Base-by-base conservation (phyloP, 2,797 vertebrate genomes). In the Lagodon rhomboides region DNA sequence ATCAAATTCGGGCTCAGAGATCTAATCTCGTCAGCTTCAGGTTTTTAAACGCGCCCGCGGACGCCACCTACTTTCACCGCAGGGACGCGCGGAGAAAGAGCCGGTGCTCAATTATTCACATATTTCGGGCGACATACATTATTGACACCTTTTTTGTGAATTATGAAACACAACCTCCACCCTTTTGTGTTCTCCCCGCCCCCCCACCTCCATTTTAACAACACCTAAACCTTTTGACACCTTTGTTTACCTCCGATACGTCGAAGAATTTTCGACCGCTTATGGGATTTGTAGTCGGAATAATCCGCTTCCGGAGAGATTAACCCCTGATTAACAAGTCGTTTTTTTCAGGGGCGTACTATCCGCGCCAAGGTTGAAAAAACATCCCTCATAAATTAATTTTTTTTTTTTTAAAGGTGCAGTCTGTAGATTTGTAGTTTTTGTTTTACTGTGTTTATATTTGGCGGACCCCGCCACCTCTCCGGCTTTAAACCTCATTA, bases 291-390 rank as follows among this genome's bases (percentile, higher is more conserved):
- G 1, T 9, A 15, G 68, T 41, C 23, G 59, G 59, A 70, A 58
- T 85, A 87, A 92, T 92, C 89, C 87, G 77, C 80, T 90, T 89
- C 80, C 12, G 53, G 34, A 18, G 12, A 70, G 91, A 90, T 92
- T 89, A 90, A 90, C 82, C 83, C 55, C 62, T 44, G 75, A 85
- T 85, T 87, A 80, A 84, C 59, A 58, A 43, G 66, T 64, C 17
- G 55, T 68, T 46, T 63, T 84, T 84, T 73, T 34, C 72, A n/a
- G 82, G 84, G 70, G 72, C 77, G 13, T 0, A 12, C 18, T 64
- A 22, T 77, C 30, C 0, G 0, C 25, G 68, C n/a, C 59, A 46
- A 75, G 83, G 73, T 75, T 13, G 1, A 30, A 17, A 46, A 17
- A 43, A 79, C 65, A 25, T 67, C 34, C 15, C 3, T 13, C 55